Conservation (phyloP, 2,113 vertebrate species). For the Nansenia antarctica region DNA sequence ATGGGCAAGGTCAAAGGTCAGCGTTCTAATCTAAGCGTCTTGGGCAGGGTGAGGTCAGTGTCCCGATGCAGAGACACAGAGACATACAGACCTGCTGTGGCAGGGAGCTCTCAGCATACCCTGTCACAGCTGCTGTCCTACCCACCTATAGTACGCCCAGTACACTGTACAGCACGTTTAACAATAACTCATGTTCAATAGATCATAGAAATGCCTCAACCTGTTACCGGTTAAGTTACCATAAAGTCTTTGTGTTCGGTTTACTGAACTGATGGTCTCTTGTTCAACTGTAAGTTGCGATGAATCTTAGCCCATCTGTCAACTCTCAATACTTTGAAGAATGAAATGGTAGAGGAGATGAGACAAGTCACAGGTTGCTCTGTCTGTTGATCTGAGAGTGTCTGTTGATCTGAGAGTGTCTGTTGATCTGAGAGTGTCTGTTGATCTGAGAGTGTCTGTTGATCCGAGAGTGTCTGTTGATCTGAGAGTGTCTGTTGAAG, state of each 20-base stretch:
- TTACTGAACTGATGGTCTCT: no score
- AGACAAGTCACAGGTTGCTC: conserved; percentile 34
- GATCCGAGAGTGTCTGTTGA: no score
- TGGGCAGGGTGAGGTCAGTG: conserved; percentile 55
- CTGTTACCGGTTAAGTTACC: no score
- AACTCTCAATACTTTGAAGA: neutral
- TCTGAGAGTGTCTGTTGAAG: neutral
- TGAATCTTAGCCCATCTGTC: no score
- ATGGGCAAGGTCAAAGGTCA: conserved; percentile 62
- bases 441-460: no score
- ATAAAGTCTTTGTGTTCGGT: no score
- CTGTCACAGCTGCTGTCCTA: neutral
- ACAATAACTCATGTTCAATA: no score
- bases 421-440: no score
- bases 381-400: conserved; percentile 16
- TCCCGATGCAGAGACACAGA: conserved; percentile 48
- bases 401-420: no score
- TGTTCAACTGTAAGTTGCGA: no score
- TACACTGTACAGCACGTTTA: no score
- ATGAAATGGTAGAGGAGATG: conserved; percentile 50
- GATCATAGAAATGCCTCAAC: no score
- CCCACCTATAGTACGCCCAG: neutral
- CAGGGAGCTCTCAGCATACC: neutral
- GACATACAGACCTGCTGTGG: conserved; percentile 18
- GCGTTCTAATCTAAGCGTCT: conserved; percentile 60